These are phyloP conservation scores for Anneissia japonica DNA, from an alignment of 35 echinoderm and acorn worm species.

Conservation along the genomic window DNA sequence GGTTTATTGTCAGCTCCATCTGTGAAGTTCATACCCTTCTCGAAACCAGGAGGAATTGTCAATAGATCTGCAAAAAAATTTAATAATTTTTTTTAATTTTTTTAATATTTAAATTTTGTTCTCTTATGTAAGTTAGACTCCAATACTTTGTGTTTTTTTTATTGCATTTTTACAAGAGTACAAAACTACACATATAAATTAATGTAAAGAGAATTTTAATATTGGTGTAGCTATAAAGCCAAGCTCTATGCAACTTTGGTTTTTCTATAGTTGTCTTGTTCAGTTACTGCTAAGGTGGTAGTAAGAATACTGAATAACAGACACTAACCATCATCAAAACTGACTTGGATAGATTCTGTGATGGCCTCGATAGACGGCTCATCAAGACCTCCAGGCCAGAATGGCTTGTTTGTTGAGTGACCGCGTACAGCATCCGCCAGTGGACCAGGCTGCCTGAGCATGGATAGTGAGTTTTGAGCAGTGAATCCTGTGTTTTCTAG, in stretches of 20 bases:
- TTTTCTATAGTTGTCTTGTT: no score
- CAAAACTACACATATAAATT: no score
- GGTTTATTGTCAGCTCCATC: constrained; percentile 8
- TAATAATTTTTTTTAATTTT: not conserved
- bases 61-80: constrained; percentile 48
- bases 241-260: no score
- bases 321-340: constrained; percentile 29
- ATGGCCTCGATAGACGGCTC: constrained; percentile 31
- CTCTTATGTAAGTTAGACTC: not conserved
- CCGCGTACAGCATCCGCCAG: constrained; percentile 73
- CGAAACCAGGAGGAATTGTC: constrained; percentile 53
- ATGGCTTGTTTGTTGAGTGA: constrained; percentile 85
- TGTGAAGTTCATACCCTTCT: constrained; percentile 63
- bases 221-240: no score
- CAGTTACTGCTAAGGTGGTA: no score
- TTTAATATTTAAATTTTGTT: not conserved
- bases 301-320: no score
- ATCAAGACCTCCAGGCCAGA: constrained; percentile 88
- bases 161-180: no score
- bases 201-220: no score
- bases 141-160: no score
- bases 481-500: constrained; percentile 57
- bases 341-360: constrained; percentile 2
- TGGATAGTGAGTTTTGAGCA: constrained; percentile 87
- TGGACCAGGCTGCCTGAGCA: constrained; percentile 76